Evolutionary conservation across 2,888 invertebrate species (phyloP), one percentile per base, ranked within the genome.

Genomic region (Ormyrus nitidulus): DNA sequence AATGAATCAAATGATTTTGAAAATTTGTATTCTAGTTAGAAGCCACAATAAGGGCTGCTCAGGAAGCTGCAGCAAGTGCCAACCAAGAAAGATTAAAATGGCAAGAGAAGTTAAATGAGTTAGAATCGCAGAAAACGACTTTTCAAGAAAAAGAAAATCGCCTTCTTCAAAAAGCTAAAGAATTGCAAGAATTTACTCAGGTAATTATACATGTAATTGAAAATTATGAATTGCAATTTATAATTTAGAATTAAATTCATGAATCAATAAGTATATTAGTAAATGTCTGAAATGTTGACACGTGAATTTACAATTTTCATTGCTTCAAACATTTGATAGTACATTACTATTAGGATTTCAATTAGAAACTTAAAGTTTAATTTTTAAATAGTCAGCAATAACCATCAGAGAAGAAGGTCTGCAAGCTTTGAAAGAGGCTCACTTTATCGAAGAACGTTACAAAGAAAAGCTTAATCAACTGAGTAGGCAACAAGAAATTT

Each of bases 141-240:
- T 78, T 89, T 13, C 80, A 84, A 56, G 86, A 86, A 34, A 88
- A 87, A 69, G 89, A 90, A 85, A 85, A 84, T 77, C 81, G 84
- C 34, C 84, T 90, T 4, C 77, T 87, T 54, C 64, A 84, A 46
- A 86, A 86, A 56, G 90, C 90, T 8, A 89, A 88, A 82, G 89
- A 90, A 81, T 83, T 90, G 19, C 88, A 90, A 76, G 84, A 85
- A 58, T 83, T 90, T 34, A 89, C 89, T 48, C 87, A 89, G 82
- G 89, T 88, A 19, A 19, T 82, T 81, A 66, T 59, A 11, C 19
- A 19, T 19, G 2, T 19, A 19, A 64, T 61, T 54, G 56, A 48
- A 58, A 65, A 64, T 64, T 53, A 10, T 59, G 49, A 6, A 61
- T 72, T 69, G 7, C 5, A 46, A 69, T n/a, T 4, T 19, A 1